Conservation (phyloP, 2,113 vertebrate genomes). For the Ariopsis seemanni region DNA sequence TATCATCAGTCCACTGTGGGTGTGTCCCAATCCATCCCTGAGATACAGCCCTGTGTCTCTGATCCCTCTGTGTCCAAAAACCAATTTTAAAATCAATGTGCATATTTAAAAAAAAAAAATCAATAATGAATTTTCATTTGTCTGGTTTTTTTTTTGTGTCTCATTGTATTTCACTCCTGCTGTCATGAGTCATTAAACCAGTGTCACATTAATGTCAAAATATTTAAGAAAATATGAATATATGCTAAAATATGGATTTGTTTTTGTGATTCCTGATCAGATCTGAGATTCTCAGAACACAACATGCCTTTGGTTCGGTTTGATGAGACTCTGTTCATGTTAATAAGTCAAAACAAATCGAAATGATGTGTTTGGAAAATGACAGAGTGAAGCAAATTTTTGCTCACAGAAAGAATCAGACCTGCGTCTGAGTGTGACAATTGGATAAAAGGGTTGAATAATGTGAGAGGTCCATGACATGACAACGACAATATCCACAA, state of each 20-base stretch:
- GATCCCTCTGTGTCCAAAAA: not conserved
- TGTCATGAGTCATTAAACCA: not conserved
- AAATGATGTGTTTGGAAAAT: not conserved
- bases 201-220: not conserved
- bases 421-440: no score
- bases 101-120: no score
- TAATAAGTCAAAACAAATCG: not conserved
- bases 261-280: not conserved
- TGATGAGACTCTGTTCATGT: not conserved
- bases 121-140: no score
- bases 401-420: not conserved
- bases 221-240: not conserved
- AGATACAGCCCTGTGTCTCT: not conserved
- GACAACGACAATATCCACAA: not conserved
- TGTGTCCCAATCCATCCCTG: not conserved
- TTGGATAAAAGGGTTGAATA: not conserved
- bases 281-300: not conserved
- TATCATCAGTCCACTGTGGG: not conserved
- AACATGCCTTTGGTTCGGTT: not conserved
- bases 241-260: not conserved
- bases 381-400: not conserved
- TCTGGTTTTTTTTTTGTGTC: no score
- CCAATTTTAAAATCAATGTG: no score
- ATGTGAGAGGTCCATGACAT: no score
- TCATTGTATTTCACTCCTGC: not conserved